Evolutionary conservation across 2,113 vertebrate species (phyloP).

Genomic region (Pelmatolapia mariae): DNA sequence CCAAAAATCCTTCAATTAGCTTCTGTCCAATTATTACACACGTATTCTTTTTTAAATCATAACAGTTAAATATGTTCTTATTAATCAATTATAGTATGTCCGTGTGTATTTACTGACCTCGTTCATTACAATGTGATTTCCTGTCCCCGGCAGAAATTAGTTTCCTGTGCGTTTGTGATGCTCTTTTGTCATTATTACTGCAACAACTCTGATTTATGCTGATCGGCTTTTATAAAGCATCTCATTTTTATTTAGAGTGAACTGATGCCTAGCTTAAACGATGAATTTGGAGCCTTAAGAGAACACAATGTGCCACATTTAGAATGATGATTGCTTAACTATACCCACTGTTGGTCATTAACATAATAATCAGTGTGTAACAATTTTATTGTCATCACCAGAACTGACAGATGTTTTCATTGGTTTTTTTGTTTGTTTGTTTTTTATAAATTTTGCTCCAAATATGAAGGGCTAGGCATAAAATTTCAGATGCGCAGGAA

Average conservation of each 20-base stretch:
- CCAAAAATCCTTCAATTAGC: background rate
- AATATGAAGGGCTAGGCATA: background rate
- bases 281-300: background rate
- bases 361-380: background rate
- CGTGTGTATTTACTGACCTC: background rate
- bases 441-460: background rate
- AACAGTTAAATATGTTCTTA: background rate
- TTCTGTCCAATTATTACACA: background rate
- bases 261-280: background rate
- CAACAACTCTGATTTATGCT: background rate
- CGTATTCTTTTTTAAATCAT: background rate
- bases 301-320: background rate
- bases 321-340: background rate
- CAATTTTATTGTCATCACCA: background rate
- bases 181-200: background rate
- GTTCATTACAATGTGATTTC: background rate
- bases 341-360: background rate
- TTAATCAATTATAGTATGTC: background rate
- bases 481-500: background rate
- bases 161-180: fast-evolving
- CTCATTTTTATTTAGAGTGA: background rate
- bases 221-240: background rate
- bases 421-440: fast-evolving
- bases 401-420: background rate
- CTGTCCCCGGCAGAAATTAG: background rate